A percentile compares a stretch with the other conserved stretches of the same genome.
Conservation (phyloP, 1,140 invertebrate species). For the Nasonia longicornis region DNA sequence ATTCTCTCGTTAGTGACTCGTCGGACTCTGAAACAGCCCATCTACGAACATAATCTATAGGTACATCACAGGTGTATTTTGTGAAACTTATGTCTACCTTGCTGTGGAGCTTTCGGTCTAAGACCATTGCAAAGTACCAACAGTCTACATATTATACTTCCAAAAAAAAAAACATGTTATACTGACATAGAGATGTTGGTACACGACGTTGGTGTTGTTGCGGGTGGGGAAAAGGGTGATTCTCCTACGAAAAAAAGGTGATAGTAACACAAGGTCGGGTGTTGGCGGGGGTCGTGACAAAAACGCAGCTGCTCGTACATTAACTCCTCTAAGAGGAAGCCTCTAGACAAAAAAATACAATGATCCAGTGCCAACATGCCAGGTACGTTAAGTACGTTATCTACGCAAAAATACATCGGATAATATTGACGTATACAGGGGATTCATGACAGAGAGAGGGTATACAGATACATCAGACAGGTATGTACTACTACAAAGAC, state of each 20-base stretch:
- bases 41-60: constrained; percentile 18
- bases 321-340: constrained; percentile 18
- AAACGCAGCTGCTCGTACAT: not conserved
- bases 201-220: not conserved
- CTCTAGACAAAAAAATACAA: constrained; percentile 27
- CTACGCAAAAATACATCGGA: constrained; percentile 26
- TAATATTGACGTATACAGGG: constrained; percentile 12
- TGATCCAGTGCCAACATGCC: constrained; percentile 30
- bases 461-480: not conserved
- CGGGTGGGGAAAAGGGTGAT: not conserved
- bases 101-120: constrained; percentile 36
- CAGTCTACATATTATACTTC: constrained; percentile 1
- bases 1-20: not conserved
- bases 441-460: not conserved
- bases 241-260: constrained; percentile 1
- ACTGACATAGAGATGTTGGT: not conserved
- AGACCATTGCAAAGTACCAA: constrained; percentile 19
- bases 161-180: not conserved
- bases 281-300: not conserved
- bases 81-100: constrained; percentile 22
- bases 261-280: not conserved
- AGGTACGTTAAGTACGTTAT: not conserved
- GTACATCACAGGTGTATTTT: constrained; percentile 2
- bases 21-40: not conserved
- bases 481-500: not conserved